Evolutionary conservation across 2,888 invertebrate species (phyloP).

Genomic region (Ichneumon xanthorius): DNA sequence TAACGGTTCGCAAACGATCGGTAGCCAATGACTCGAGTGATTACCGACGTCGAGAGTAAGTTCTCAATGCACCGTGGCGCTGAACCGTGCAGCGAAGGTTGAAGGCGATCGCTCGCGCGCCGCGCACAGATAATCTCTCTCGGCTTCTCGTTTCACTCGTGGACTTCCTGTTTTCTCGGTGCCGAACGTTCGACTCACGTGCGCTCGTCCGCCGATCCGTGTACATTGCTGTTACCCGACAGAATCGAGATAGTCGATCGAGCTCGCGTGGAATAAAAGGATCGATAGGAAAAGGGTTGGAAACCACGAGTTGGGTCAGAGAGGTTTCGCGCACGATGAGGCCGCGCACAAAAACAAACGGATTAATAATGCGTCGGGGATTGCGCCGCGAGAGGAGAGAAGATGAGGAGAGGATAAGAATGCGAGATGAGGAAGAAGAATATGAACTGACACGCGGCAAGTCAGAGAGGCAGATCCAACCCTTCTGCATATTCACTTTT

Average conservation of each 20-base stretch:
- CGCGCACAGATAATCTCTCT: conserved; percentile 54
- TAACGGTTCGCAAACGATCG: conserved; percentile 53
- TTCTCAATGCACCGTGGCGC: conserved; percentile 57
- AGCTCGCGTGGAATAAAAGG: conserved; percentile 53
- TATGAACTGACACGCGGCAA: conserved; percentile 52
- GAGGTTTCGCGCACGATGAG: conserved; percentile 42
- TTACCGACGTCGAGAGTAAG: conserved; percentile 58
- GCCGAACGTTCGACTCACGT: conserved; percentile 26
- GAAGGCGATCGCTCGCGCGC: conserved; percentile 51
- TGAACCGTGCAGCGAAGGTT: conserved; percentile 52
- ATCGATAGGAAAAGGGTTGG: conserved; percentile 60
- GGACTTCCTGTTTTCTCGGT: conserved; percentile 22
- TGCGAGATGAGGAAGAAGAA: conserved; percentile 22
- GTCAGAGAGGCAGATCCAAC: conserved; percentile 20
- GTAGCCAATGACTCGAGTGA: conserved; percentile 64
- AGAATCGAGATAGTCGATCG: conserved; percentile 52
- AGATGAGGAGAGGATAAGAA: not conserved
- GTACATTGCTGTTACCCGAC: conserved; percentile 36
- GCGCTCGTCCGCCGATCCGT: conserved; percentile 13
- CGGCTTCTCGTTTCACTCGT: conserved; percentile 52
- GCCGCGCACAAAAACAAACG: conserved; percentile 62
- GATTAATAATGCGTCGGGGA: conserved; percentile 44
- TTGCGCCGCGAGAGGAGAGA: conserved; percentile 9
- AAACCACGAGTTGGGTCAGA: conserved; percentile 43
- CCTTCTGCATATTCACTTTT: conserved; percentile 25